Conservation (phyloP, 2,113 vertebrate genomes). For the Anolis carolinensis region DNA sequence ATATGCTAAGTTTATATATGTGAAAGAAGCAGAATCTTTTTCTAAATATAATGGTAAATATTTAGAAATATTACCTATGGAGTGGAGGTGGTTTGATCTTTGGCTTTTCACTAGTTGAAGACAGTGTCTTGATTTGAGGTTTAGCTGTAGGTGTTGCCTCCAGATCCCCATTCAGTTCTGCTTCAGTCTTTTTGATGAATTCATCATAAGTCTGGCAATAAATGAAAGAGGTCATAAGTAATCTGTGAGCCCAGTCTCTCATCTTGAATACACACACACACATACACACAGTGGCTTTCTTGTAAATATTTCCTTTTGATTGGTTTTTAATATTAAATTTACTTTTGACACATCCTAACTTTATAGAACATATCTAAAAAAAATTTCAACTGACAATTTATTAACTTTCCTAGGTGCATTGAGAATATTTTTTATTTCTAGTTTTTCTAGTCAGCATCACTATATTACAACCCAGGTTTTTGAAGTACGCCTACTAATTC, state of each 20-base stretch:
- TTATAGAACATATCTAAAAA: not conserved
- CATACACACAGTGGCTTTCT: not conserved
- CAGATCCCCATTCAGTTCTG: slow-evolving; percentile 86
- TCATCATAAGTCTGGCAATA: slow-evolving; percentile 89
- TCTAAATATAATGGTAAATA: not conserved
- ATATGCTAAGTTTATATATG: not conserved
- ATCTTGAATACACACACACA: not conserved
- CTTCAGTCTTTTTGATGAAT: slow-evolving; percentile 96
- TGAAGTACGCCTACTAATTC: not conserved
- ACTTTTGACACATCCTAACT: not conserved
- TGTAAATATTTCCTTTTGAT: not conserved
- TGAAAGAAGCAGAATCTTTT: not conserved
- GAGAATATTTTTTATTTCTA: slow-evolving; percentile 22
- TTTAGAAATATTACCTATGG: slow-evolving; percentile 76
- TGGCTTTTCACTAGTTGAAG: slow-evolving; percentile 78
- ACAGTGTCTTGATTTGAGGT: slow-evolving; percentile 81
- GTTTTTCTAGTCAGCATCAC: not conserved
- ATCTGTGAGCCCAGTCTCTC: not conserved
- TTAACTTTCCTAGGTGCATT: not conserved
- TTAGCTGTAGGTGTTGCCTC: slow-evolving; percentile 78
- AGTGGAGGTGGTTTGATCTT: slow-evolving; percentile 78
- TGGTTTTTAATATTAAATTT: not conserved
- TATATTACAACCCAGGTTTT: not conserved
- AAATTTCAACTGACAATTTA: not conserved
- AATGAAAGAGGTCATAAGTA: slow-evolving; percentile 45